These are phyloP conservation scores for Furnarius figulus DNA, from an alignment of 2,113 vertebrate species.

Conservation along the genomic window DNA sequence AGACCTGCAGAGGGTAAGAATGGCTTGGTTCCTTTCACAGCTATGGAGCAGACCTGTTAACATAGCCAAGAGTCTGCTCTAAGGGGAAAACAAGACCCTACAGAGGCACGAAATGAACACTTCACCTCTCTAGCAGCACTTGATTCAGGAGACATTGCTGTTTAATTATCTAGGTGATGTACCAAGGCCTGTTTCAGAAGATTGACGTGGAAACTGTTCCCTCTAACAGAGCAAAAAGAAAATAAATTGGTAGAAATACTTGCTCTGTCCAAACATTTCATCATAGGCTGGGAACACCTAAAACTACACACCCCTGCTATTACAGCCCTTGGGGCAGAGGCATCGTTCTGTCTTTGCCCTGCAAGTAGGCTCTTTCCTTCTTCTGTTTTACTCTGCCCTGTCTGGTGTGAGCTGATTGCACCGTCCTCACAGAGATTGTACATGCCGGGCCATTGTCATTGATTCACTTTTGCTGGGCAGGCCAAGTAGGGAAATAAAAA, in stretches of 20 bases:
- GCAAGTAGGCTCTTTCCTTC: background rate
- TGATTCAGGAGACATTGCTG: background rate
- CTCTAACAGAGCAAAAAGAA: background rate
- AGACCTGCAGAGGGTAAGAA: background rate
- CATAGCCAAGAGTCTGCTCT: background rate
- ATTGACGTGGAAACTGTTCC: background rate
- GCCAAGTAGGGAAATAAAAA: background rate
- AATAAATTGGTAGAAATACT: background rate
- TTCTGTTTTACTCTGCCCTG: background rate
- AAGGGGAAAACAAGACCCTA: background rate
- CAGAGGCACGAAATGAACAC: background rate
- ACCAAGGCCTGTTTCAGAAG: background rate
- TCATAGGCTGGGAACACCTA: background rate
- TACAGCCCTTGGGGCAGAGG: background rate
- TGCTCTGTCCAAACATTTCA: background rate
- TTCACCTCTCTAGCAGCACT: background rate
- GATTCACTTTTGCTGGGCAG: background rate
- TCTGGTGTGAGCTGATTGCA: background rate
- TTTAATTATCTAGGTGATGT: background rate
- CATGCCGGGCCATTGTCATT: rapidly evolving
- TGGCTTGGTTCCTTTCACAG: constrained; percentile 62
- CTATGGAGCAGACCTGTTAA: background rate
- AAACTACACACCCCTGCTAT: background rate
- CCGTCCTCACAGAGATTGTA: background rate
- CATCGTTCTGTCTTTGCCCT: background rate